A percentile compares a stretch with the other conserved stretches of the same genome.
Conservation (phyloP, 2,113 vertebrate species). For the Cryptotis parvus region DNA sequence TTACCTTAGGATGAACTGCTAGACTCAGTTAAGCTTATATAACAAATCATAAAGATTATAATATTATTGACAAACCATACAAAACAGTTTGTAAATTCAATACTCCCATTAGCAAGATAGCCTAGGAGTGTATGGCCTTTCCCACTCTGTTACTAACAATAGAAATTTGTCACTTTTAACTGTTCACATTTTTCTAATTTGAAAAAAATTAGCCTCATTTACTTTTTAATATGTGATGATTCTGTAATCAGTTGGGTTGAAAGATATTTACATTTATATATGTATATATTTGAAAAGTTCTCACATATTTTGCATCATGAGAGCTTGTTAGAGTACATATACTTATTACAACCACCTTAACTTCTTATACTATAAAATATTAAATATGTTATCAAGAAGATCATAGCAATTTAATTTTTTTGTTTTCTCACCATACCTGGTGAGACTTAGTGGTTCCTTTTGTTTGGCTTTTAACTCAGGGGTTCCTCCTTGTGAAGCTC, state of each 20-base stretch:
- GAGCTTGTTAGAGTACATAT: fast-evolving
- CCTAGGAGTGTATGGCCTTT: neutral
- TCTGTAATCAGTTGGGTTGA: slow-evolving; percentile 14
- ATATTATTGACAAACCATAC: neutral
- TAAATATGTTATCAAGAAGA: slow-evolving; percentile 31
- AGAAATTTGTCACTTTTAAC: neutral
- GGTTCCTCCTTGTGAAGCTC: too few species aligned
- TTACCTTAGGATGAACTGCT: slow-evolving; percentile 2
- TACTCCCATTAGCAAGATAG: neutral
- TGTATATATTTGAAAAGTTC: neutral
- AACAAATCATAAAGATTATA: slow-evolving; percentile 46
- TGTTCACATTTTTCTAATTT: neutral
- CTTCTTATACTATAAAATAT: neutral
- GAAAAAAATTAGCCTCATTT: neutral
- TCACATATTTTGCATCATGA: neutral
- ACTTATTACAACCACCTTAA: slow-evolving; percentile 18
- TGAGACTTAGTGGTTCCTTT: too few species aligned
- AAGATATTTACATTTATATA: neutral
- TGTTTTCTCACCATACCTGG: neutral
- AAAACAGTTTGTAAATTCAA: neutral
- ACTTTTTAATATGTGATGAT: neutral
- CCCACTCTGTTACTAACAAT: neutral
- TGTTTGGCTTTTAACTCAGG: too few species aligned
- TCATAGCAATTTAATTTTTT: neutral
- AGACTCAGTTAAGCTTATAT: neutral